Percentiles rank a stretch among this genome's conserved stretches.
Evolutionary conservation across 1,140 invertebrate genomes (phyloP).

Genomic region (Drosophila lini): DNA sequence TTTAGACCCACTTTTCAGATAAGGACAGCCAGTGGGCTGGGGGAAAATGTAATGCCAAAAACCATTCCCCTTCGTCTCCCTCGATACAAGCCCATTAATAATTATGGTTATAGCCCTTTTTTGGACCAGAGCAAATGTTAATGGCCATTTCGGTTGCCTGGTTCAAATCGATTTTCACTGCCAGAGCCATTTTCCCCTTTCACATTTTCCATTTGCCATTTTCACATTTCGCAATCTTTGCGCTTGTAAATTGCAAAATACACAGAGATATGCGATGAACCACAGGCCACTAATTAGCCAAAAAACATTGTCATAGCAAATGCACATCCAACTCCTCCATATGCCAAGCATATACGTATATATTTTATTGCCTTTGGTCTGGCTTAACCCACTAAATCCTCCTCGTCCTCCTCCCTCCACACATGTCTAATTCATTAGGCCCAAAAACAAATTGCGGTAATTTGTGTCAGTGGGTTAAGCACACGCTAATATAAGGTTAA

Average conservation of each 20-base stretch:
- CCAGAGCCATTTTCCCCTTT: slow-evolving; percentile 20
- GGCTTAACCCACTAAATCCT: slow-evolving; percentile 8
- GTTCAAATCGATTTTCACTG: slow-evolving; percentile 64
- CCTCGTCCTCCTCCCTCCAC: background rate
- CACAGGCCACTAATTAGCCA: slow-evolving; percentile 53
- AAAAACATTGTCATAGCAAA: slow-evolving; percentile 44
- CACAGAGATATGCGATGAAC: slow-evolving; percentile 10
- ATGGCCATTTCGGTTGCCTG: slow-evolving; percentile 63
- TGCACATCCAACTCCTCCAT: slow-evolving; percentile 17
- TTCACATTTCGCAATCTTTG: slow-evolving; percentile 50
- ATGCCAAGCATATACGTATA: slow-evolving; percentile 11
- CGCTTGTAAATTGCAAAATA: slow-evolving; percentile 30
- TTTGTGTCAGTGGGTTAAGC: slow-evolving; percentile 36
- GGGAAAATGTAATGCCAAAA: slow-evolving; percentile 19
- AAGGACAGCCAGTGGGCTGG: slow-evolving; percentile 4
- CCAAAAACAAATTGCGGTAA: slow-evolving; percentile 22
- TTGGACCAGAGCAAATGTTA: slow-evolving; percentile 61
- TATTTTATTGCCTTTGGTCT: slow-evolving; percentile 35
- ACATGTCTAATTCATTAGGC: slow-evolving; percentile 42
- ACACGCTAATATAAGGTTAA: slow-evolving; percentile 22
- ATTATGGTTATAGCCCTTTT: slow-evolving; percentile 69
- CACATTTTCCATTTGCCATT: slow-evolving; percentile 26
- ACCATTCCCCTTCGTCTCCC: background rate
- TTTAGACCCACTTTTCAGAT: slow-evolving; percentile 6
- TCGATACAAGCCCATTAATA: slow-evolving; percentile 64